phyloP scores from a whole-genome alignment of 2,888 invertebrate genomes.

The Cataglyphis cursor region DNA sequence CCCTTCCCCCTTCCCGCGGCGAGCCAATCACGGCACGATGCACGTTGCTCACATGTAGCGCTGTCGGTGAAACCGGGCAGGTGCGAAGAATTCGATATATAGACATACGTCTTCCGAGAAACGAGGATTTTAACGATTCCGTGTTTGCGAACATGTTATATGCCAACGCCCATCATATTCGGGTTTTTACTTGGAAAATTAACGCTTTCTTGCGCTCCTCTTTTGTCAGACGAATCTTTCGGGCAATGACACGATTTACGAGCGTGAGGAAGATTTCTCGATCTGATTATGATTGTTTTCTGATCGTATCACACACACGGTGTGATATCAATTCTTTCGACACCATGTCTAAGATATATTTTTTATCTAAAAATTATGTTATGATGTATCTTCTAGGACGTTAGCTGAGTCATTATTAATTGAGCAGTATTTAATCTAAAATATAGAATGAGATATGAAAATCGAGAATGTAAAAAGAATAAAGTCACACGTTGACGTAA shows the following conservation, averaged over 20 bases:
- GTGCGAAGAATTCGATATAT: slow-evolving; percentile 60
- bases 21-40: slow-evolving; percentile 38
- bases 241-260: slow-evolving; percentile 1
- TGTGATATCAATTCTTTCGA: not conserved
- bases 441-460: not conserved
- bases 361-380: not conserved
- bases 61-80: slow-evolving; percentile 60
- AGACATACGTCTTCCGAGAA: slow-evolving; percentile 55
- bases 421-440: not conserved
- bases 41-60: slow-evolving; percentile 4
- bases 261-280: not conserved
- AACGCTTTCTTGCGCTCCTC: slow-evolving; percentile 43
- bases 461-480: not conserved
- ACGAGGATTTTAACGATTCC: slow-evolving; percentile 51
- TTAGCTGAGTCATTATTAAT: slow-evolving; percentile 13
- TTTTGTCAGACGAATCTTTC: not conserved
- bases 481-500: slow-evolving; percentile 4
- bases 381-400: not conserved
- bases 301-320: not conserved
- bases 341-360: not conserved
- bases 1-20: not conserved
- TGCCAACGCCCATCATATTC: not conserved
- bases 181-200: slow-evolving; percentile 56
- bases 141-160: slow-evolving; percentile 13
- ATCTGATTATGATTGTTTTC: not conserved